Base-by-base conservation (phyloP, 2,888 invertebrate species). In the Lasioglossum calceatum region DNA sequence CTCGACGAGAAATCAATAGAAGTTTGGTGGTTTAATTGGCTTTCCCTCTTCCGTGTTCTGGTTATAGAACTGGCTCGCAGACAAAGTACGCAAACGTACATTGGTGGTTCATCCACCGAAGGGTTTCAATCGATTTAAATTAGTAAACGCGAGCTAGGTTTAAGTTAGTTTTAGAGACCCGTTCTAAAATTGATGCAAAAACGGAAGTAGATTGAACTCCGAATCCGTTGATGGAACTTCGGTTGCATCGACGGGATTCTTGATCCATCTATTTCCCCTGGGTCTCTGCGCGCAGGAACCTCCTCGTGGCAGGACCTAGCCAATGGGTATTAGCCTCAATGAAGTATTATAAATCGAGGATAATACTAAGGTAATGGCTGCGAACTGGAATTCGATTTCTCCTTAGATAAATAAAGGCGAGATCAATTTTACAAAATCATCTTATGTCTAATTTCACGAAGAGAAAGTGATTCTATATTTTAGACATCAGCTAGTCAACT, bases 271-370 rank as follows among this genome's bases (percentile, higher is more conserved):
- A 58, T 58, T 58, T 58, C 58, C 58, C 58, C 27, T 58, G 58
- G 58, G 58, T n/a, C 12, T 58, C 58, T 3, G 58, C 27, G 58
- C 32, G 32, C 64, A 5, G 32, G 5, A 16, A 16, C 32, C 64
- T 7, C 16, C 64, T 16, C 32, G 64, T 2, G 64, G 32, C 5
- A 32, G 16, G 16, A 32, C 27, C 64, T 64, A 27, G 16, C 27
- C 27, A 27, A 32, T 64, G 32, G 32, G 64, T 64, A 32, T 32
- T 32, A 64, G 7, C 32, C 32, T 64, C 32, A 2, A 32, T 32
- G 32, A 64, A 64, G 12, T 64, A 64, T 64, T 64, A 64, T 16
- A 64, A 64, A 64, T 27, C 64, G 64, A 64, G 27, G 64, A 64
- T 64, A 64, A 32, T 64, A 27, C 32, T 14, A 32, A 32, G 5